A percentile compares a stretch with the other conserved stretches of the same genome.
Conservation (phyloP, 2,797 vertebrate genomes). For the Silurus aristotelis region DNA sequence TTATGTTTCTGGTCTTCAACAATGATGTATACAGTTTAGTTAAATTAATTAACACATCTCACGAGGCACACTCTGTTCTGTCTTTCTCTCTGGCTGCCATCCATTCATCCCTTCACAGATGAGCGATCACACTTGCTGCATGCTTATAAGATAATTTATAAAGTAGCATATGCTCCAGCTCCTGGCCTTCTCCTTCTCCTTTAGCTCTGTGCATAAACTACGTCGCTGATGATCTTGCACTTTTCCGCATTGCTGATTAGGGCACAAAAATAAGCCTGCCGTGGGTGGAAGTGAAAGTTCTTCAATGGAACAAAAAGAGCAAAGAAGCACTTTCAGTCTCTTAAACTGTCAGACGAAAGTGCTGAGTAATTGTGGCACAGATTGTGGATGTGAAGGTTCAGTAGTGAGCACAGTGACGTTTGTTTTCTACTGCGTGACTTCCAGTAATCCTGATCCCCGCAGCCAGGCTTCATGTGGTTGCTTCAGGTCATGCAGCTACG, state of each 20-base stretch:
- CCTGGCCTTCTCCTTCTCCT: conserved; percentile 16
- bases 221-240: conserved; percentile 44
- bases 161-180: neutral
- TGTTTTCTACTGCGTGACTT: neutral
- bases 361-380: conserved; percentile 28
- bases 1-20: neutral
- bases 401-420: neutral
- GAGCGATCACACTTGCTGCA: conserved; percentile 26
- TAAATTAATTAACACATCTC: neutral
- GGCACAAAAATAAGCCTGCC: neutral
- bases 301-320: neutral
- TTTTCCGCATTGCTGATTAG: conserved; percentile 4
- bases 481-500: neutral
- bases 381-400: neutral
- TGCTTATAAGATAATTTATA: neutral
- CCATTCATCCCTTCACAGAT: conserved; percentile 21
- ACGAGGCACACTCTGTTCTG: neutral
- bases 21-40: neutral
- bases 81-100: neutral
- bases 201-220: conserved; percentile 30
- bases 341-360: neutral
- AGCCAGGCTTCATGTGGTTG: neutral
- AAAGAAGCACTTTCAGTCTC: conserved; percentile 5
- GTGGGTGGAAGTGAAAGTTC: conserved; percentile 7
- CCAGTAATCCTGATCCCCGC: neutral